Percentiles rank a stretch among this genome's conserved stretches.
Conservation (phyloP, 1,140 invertebrate genomes). For the Planococcus citri region DNA sequence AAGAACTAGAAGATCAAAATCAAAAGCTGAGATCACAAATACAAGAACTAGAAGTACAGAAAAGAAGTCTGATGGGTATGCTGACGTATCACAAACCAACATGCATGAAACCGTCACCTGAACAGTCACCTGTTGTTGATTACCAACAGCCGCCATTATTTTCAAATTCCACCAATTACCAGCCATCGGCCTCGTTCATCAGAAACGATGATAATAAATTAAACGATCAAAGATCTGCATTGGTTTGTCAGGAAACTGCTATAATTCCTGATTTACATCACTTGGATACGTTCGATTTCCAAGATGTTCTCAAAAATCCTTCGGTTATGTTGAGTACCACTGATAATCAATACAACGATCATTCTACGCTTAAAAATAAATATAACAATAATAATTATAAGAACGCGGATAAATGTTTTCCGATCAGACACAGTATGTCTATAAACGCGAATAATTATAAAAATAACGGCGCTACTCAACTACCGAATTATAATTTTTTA, state of each 20-base stretch:
- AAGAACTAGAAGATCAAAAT: conserved; percentile 74
- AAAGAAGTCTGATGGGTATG: conserved; percentile 57
- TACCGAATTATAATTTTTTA: not conserved
- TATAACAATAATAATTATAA: not conserved
- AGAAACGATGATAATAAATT: not conserved
- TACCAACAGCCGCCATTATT: not conserved
- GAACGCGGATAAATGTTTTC: not conserved
- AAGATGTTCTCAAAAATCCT: not conserved
- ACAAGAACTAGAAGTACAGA: conserved; percentile 58
- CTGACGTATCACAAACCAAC: conserved; percentile 44
- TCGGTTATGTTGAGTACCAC: not conserved
- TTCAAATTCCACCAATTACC: not conserved
- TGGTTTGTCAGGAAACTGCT: not conserved
- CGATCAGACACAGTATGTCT: not conserved
- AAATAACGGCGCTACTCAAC: not conserved
- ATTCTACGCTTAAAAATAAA: not conserved
- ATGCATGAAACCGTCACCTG: not conserved
- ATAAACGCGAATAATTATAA: not conserved
- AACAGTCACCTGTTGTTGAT: not conserved
- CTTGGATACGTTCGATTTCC: not conserved
- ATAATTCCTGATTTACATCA: not conserved
- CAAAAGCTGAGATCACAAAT: conserved; percentile 69
- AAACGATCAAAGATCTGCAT: too few relatives aligned
- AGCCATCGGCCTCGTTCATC: not conserved
- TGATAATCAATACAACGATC: not conserved